Base-by-base conservation (phyloP, 1,140 invertebrate genomes). In the Vollenhovia emeryi region DNA sequence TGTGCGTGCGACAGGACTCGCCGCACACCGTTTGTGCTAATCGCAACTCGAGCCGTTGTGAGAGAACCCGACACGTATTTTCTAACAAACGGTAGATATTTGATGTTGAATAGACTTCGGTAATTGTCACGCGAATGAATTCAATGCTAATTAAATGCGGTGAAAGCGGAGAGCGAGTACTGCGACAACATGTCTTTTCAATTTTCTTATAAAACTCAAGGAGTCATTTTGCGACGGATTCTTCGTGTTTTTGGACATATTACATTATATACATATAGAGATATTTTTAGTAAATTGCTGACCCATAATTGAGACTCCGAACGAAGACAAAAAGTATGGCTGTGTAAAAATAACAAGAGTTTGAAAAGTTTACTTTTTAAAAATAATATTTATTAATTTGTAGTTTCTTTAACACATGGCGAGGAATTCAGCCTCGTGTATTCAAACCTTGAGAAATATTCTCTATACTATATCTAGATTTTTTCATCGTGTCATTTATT, bases 1-100 rank as follows among this genome's bases (percentile, higher is more conserved):
- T 57, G 36, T 73, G 50, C 9, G 78, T 57, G 78, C 66, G 27
- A 71, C 18, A 57, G 36, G n/a, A 82, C 50, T 82, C 66, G 36
- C 78, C 18, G 78, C 66, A 82, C 18, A 59, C 18, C 18, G 8
- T 71, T 71, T 71, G 48, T 71, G 78, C 36, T 71, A 80, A 80
- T 80, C 30, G 33, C 18, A 69, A 69, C 27, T 48, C 27, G 60
- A 80, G 18, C 11, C 24, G 18, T 71, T 71, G 64, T 36, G 30
- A 79, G n/a, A 79, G 24, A 71, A 71, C 43, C 45, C 36, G 36
- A 52, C 2, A 66, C 8, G 48, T 71, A 40, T 59, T 71, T n/a
- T 48, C 48, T 52, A 69, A 64, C 45, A 18, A 68, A 4, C 36
- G 24, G 24, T 71, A 71, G 13, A 33, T 45, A 73, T 45, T 73